These are phyloP conservation scores for Hyposoter dolosus DNA, from an alignment of 2,888 invertebrate species.

Conservation along the genomic window DNA sequence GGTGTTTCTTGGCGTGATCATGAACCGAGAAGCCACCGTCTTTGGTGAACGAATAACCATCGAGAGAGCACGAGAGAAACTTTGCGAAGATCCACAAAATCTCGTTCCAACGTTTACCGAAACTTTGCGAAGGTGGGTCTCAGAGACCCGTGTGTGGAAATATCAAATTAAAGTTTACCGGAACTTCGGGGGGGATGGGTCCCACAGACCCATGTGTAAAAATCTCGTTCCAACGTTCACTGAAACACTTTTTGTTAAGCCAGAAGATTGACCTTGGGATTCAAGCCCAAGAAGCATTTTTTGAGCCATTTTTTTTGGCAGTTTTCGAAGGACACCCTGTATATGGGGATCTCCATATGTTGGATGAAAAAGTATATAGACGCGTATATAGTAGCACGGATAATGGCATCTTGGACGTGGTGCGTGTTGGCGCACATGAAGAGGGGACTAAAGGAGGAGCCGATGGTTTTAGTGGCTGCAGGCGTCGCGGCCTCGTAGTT, in stretches of 20 bases:
- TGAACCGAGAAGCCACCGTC: conserved; percentile 48
- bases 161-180: too few species aligned
- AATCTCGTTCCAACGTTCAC: neutral
- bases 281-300: neutral
- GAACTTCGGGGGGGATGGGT: too few species aligned
- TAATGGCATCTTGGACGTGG: conserved; percentile 64
- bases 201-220: neutral
- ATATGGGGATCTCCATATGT: conserved; percentile 23
- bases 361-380: conserved; percentile 29
- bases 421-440: conserved; percentile 70
- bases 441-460: conserved; percentile 75
- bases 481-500: conserved; percentile 77
- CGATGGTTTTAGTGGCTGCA: conserved; percentile 83
- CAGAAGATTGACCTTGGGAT: neutral
- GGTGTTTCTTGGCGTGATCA: conserved; percentile 38
- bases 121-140: too few species aligned
- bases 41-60: conserved; percentile 41
- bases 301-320: too few species aligned
- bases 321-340: conserved; percentile 13
- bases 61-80: too few species aligned
- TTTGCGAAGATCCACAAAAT: too few species aligned
- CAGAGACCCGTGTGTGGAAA: too few species aligned
- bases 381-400: conserved; percentile 55
- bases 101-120: too few species aligned
- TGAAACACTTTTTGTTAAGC: too few species aligned